Percentiles rank a stretch among this genome's conserved stretches.
Conservation (phyloP, 2,888 invertebrate genomes). For the Notodonta ziczac region DNA sequence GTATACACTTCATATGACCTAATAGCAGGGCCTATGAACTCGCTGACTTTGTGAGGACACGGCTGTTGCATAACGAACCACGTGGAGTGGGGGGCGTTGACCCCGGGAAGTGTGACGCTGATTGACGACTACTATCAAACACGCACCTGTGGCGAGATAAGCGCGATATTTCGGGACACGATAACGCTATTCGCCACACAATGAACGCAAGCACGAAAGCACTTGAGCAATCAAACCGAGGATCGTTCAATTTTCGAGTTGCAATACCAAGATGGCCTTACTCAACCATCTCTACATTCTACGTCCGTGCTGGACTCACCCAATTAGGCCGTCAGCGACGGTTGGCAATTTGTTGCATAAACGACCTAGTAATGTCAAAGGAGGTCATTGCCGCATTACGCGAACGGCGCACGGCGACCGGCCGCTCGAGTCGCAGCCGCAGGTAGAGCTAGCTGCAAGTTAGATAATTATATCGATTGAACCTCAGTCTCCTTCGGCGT, state of each 20-base stretch:
- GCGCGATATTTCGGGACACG: conserved; percentile 50
- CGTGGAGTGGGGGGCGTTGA: conserved; percentile 72
- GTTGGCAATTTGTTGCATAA: conserved; percentile 77
- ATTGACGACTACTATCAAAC: conserved; percentile 63
- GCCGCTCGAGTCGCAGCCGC: conserved; percentile 32
- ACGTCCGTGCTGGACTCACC: conserved; percentile 61
- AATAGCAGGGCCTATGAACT: conserved; percentile 47
- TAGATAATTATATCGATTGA: conserved; percentile 78
- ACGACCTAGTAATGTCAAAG: conserved; percentile 77
- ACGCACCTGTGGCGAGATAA: conserved; percentile 66
- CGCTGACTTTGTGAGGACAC: conserved; percentile 45
- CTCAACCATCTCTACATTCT: conserved; percentile 68
- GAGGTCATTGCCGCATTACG: conserved; percentile 79
- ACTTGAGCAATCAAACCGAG: conserved; percentile 45
- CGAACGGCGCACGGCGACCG: conserved; percentile 46
- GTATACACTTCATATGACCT: conserved; percentile 41
- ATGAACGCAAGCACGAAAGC: conserved; percentile 43
- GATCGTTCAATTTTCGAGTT: conserved; percentile 38
- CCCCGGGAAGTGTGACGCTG: conserved; percentile 65
- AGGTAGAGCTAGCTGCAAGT: conserved; percentile 61
- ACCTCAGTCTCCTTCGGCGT: conserved; percentile 77
- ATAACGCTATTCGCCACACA: conserved; percentile 56
- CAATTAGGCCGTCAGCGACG: conserved; percentile 58
- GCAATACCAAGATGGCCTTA: conserved; percentile 57
- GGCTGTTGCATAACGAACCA: conserved; percentile 67